Conservation (phyloP, 2,888 invertebrate species). For the Tetanocera ferruginea region DNA sequence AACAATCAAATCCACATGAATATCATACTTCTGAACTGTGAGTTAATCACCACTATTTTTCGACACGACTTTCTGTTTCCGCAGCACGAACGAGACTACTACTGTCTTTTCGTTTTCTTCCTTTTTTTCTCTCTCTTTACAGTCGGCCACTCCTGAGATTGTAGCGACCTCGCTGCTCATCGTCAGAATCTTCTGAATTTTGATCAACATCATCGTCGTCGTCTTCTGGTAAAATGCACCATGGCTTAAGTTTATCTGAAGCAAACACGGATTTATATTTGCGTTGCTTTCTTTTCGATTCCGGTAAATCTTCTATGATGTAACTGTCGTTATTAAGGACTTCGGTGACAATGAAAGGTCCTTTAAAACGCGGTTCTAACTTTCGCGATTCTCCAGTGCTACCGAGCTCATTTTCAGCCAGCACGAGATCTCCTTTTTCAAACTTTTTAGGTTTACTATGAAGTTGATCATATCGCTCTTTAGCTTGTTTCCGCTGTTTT, state of each 20-base stretch:
- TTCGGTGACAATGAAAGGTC: constrained; percentile 48
- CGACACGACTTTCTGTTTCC: too few species aligned
- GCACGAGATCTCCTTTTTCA: constrained; percentile 40
- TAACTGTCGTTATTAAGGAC: constrained; percentile 49
- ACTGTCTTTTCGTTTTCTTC: too few species aligned
- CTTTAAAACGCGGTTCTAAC: constrained; percentile 48
- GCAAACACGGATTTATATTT: too few species aligned
- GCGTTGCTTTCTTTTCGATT: background rate
- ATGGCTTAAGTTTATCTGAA: too few species aligned
- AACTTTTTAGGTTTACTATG: constrained; percentile 27
- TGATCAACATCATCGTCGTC: too few species aligned
- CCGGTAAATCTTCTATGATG: constrained; percentile 50
- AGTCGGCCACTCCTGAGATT: constrained; percentile 2
- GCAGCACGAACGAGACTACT: too few species aligned
- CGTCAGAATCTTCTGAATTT: too few species aligned
- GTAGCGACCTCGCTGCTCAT: constrained; percentile 5
- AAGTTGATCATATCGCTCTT: constrained; percentile 40
- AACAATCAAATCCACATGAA: too few species aligned
- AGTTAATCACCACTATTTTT: too few species aligned
- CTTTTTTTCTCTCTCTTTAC: too few species aligned
- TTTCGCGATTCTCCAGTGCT: constrained; percentile 47
- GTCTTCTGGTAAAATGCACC: too few species aligned
- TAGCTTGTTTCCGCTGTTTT: constrained; percentile 27
- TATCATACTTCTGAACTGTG: too few species aligned
- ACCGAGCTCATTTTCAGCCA: constrained; percentile 41